A percentile compares a stretch with the other conserved stretches of the same genome.
Conservation (phyloP, 2,113 vertebrate genomes). For the Otolemur garnettii region DNA sequence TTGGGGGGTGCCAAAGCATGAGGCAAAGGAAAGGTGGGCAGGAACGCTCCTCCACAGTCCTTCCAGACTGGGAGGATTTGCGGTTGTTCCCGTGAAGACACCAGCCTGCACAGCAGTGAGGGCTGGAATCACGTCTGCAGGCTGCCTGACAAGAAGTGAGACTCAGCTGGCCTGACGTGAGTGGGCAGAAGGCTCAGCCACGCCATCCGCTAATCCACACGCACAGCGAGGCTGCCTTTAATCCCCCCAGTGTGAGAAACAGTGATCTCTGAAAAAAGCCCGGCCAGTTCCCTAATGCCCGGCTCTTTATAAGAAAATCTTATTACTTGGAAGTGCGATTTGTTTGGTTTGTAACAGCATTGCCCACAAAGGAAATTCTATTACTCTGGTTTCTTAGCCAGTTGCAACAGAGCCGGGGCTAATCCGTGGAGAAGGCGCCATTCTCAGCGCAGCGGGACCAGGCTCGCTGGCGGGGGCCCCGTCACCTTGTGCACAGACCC, state of each 20-base stretch:
- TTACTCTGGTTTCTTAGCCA: fast-evolving
- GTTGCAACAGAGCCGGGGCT: fast-evolving
- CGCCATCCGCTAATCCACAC: fast-evolving
- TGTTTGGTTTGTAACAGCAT: neutral
- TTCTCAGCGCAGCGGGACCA: fast-evolving
- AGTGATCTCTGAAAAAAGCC: neutral
- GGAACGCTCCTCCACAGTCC: fast-evolving
- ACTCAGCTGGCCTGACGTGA: fast-evolving
- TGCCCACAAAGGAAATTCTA: neutral
- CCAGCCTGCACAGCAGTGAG: fast-evolving
- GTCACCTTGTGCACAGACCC: fast-evolving
- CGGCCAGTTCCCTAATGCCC: neutral
- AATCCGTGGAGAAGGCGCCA: neutral
- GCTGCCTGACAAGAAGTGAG: fast-evolving
- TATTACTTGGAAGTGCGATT: neutral
- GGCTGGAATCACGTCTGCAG: fast-evolving
- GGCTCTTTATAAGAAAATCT: neutral
- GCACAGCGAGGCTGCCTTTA: too few species aligned
- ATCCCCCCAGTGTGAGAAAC: neutral
- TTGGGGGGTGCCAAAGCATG: fast-evolving
- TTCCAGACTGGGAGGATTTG: neutral
- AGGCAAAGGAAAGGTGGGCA: fast-evolving
- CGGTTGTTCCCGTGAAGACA: too few species aligned
- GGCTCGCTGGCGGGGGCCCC: fast-evolving
- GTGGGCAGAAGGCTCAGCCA: fast-evolving